Percentiles rank a stretch among this genome's conserved stretches.
These are phyloP conservation scores for Phragmatobia fuliginosa DNA, from an alignment of 2,888 invertebrate species.

Conservation along the genomic window DNA sequence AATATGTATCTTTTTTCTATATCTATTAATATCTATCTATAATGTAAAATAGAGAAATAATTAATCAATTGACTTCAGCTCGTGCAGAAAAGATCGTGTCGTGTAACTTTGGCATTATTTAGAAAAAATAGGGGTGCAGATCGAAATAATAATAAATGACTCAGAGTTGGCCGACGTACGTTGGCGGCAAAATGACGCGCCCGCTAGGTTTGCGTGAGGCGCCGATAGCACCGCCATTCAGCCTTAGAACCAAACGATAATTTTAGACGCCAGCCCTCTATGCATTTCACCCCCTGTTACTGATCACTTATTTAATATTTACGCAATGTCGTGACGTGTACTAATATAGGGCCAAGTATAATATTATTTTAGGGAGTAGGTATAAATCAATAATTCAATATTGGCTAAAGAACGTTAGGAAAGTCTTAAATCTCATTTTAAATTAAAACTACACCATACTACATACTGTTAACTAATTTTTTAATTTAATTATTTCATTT, in stretches of 20 bases:
- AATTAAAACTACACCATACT: not conserved
- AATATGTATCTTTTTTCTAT: too few relatives aligned
- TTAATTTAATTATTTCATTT: too few relatives aligned
- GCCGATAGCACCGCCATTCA: conserved; percentile 34
- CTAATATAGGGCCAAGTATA: not conserved
- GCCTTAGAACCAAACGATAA: conserved; percentile 40
- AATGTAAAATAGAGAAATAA: not conserved
- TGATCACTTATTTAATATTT: conserved; percentile 49
- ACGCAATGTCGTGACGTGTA: conserved; percentile 33
- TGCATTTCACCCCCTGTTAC: conserved; percentile 22
- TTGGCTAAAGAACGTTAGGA: not conserved
- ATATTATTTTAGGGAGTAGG: not conserved
- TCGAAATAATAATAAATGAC: conserved; percentile 27
- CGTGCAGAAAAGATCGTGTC: not conserved
- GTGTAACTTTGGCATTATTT: not conserved
- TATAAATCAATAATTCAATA: not conserved
- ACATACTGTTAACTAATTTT: too few relatives aligned
- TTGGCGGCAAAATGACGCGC: conserved; percentile 44
- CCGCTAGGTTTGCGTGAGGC: conserved; percentile 50
- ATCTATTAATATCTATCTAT: too few relatives aligned
- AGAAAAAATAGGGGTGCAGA: not conserved
- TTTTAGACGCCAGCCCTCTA: conserved; percentile 40
- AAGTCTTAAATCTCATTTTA: not conserved
- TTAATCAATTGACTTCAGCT: not conserved
- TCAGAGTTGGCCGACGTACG: conserved; percentile 28